Evolutionary conservation across 1,140 invertebrate species (phyloP).

Genomic region (Listronotus oregonensis): DNA sequence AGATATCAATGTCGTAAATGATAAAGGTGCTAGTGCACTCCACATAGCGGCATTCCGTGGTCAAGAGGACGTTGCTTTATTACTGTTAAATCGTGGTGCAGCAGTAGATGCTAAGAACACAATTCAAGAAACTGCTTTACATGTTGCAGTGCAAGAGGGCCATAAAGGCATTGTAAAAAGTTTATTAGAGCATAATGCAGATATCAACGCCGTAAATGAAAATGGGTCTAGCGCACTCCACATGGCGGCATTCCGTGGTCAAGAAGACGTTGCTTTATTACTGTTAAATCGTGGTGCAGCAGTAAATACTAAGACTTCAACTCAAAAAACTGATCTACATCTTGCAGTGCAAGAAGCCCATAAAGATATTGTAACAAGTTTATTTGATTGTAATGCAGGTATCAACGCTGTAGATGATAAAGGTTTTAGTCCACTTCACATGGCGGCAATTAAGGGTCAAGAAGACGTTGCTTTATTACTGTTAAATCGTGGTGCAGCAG

Average conservation of each 20-base stretch:
- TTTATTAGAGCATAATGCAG: too few species aligned
- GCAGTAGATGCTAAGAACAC: not conserved
- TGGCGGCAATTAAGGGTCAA: conserved; percentile 30
- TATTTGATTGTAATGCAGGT: not conserved
- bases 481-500: too few species aligned
- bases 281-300: too few species aligned
- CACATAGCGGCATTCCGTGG: too few species aligned
- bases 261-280: not conserved
- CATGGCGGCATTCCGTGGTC: not conserved
- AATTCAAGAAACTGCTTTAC: not conserved
- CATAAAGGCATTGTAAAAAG: too few species aligned
- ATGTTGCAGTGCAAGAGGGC: not conserved
- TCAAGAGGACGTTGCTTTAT: too few species aligned
- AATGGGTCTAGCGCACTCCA: conserved; percentile 6
- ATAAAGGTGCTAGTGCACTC: too few species aligned
- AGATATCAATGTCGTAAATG: too few species aligned
- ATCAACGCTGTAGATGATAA: not conserved
- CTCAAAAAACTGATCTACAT: too few species aligned
- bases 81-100: too few species aligned
- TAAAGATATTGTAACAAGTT: not conserved
- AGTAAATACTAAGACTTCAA: too few species aligned
- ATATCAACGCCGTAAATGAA: not conserved
- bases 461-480: conserved; percentile 23
- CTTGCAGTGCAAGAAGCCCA: too few species aligned
- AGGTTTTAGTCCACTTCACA: conserved; percentile 9